Evolutionary conservation across 2,113 vertebrate genomes (phyloP).

Genomic region (Sminthopsis crassicaudata): DNA sequence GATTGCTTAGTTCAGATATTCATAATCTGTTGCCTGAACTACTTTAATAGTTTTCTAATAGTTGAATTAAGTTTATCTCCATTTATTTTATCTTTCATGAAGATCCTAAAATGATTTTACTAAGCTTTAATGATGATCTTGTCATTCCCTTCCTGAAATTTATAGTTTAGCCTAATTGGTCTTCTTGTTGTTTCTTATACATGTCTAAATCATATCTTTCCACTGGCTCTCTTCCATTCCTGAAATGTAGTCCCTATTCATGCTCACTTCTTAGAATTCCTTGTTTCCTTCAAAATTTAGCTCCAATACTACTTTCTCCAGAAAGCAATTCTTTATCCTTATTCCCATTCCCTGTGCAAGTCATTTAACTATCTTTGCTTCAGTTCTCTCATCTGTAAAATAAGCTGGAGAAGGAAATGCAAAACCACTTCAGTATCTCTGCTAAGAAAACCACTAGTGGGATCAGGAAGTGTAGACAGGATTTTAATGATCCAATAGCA

Average conservation of each 20-base stretch:
- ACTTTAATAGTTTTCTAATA: not conserved
- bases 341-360: not conserved
- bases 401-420: too few relatives aligned
- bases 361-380: too few relatives aligned
- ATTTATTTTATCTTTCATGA: not conserved
- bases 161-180: not conserved
- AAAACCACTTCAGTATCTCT: too few relatives aligned
- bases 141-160: not conserved
- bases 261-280: not conserved
- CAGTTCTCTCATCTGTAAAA: too few relatives aligned
- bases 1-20: not conserved
- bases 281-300: not conserved
- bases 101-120: not conserved
- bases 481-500: too few relatives aligned
- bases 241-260: not conserved
- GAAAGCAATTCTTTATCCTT: not conserved
- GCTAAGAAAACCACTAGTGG: too few relatives aligned
- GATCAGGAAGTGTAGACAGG: too few relatives aligned
- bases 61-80: not conserved
- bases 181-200: not conserved
- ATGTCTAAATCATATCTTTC: not conserved
- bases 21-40: not conserved
- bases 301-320: not conserved
- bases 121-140: not conserved
- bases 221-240: not conserved